Conservation (phyloP, 1,140 invertebrate species). For the Planococcus citri region DNA sequence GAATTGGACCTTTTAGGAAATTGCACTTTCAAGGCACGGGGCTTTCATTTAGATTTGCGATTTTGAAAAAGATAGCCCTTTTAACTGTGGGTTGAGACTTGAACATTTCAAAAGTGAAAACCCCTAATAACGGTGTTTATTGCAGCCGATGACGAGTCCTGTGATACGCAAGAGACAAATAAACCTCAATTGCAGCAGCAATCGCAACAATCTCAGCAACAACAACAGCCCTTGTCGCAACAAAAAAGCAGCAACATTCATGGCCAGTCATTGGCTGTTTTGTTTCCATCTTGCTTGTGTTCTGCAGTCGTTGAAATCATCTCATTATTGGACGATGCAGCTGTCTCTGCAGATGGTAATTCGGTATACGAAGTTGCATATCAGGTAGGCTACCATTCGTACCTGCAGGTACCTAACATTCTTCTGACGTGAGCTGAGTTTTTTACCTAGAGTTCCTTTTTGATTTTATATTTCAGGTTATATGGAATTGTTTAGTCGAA, state of each 20-base stretch:
- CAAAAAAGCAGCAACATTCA: constrained; percentile 10
- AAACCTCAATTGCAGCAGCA: not conserved
- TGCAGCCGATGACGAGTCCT: not conserved
- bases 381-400: constrained; percentile 46
- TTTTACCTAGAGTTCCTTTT: too few species aligned
- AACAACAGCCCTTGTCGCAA: not conserved
- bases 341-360: constrained; percentile 84
- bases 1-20: too few species aligned
- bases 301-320: constrained; percentile 91
- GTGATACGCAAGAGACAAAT: not conserved
- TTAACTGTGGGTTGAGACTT: too few species aligned
- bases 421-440: not conserved
- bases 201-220: not conserved
- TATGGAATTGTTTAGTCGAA: constrained; percentile 96
- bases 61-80: too few species aligned
- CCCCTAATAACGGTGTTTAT: too few species aligned
- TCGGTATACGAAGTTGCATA: constrained; percentile 83
- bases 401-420: not conserved
- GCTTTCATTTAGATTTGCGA: too few species aligned
- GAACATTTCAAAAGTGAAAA: too few species aligned
- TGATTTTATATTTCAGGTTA: constrained; percentile 58
- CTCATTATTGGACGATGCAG: constrained; percentile 86
- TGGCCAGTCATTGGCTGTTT: constrained; percentile 75
- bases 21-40: too few species aligned
- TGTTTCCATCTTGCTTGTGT: constrained; percentile 94